Evolutionary conservation across 2,888 invertebrate genomes (phyloP).

Genomic region (Caenorhabditis sp.): DNA sequence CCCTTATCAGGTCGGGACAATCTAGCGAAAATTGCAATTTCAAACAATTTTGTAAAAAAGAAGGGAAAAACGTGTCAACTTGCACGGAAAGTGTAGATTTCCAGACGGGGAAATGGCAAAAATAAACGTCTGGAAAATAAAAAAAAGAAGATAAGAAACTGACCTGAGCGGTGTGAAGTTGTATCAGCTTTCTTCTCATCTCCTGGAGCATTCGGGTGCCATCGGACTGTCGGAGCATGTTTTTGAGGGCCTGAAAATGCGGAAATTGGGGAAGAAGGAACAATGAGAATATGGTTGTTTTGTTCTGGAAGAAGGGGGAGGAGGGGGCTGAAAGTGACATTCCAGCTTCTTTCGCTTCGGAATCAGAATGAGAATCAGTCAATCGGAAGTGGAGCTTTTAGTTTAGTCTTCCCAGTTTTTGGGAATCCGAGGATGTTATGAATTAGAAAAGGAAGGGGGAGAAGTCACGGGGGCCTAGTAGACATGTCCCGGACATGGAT

Average conservation of each 20-base stretch:
- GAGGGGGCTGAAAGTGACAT: slow-evolving; percentile 35
- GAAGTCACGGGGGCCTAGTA: too few relatives aligned
- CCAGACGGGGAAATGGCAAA: background rate
- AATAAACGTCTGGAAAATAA: background rate
- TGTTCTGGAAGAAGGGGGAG: too few relatives aligned
- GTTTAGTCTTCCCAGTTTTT: too few relatives aligned
- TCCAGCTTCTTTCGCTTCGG: background rate
- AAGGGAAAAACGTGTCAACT: background rate
- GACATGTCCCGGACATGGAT: too few relatives aligned
- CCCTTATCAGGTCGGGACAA: too few relatives aligned
- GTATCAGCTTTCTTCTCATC: slow-evolving; percentile 62
- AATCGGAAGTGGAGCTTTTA: background rate
- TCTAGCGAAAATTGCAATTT: too few relatives aligned
- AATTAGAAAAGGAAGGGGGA: too few relatives aligned
- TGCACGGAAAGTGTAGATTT: background rate
- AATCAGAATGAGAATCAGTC: background rate
- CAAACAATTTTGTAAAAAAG: background rate
- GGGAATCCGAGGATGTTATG: too few relatives aligned
- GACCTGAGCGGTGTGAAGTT: slow-evolving; percentile 60
- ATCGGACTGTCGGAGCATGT: slow-evolving; percentile 63
- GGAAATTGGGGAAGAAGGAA: background rate
- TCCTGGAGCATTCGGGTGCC: slow-evolving; percentile 63
- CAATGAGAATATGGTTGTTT: too few relatives aligned
- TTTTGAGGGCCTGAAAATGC: slow-evolving; percentile 59
- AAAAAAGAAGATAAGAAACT: slow-evolving; percentile 21